Percentiles rank a stretch among this genome's conserved stretches.
phyloP scores from a whole-genome alignment of 2,888 invertebrate species.

The Caenorhabditis macrosperma region DNA sequence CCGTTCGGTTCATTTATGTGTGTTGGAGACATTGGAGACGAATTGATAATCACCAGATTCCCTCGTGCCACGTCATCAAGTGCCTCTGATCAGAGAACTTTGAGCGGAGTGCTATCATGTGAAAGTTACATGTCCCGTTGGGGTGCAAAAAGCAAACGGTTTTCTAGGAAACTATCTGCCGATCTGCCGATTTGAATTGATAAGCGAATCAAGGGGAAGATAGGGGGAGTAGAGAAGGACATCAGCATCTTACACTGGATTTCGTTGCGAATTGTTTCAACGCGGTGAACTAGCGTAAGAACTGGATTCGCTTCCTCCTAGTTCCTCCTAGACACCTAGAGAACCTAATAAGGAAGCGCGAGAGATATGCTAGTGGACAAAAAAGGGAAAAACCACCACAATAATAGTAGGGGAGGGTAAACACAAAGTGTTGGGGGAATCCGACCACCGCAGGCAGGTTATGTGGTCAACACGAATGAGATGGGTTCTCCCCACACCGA shows the following conservation, averaged over 20 bases:
- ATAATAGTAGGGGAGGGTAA: not conserved
- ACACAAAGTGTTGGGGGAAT: not conserved
- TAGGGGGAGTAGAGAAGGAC: too few relatives aligned
- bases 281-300: not conserved
- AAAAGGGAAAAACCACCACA: not conserved
- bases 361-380: not conserved
- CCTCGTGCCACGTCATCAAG: constrained; percentile 22
- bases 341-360: not conserved
- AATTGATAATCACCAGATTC: constrained; percentile 42
- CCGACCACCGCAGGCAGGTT: not conserved
- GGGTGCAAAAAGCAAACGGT: not conserved
- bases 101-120: constrained; percentile 35
- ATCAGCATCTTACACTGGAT: too few relatives aligned
- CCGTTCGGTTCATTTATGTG: constrained; percentile 4
- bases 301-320: not conserved
- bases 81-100: constrained; percentile 39
- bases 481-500: constrained; percentile 18
- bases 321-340: not conserved
- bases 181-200: too few relatives aligned
- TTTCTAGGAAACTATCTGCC: not conserved
- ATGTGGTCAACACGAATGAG: constrained; percentile 38
- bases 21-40: not conserved
- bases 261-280: too few relatives aligned
- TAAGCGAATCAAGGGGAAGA: too few relatives aligned
- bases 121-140: constrained; percentile 1